Conservation (phyloP, 2,113 vertebrate species). For the Aleadryas rufinucha region DNA sequence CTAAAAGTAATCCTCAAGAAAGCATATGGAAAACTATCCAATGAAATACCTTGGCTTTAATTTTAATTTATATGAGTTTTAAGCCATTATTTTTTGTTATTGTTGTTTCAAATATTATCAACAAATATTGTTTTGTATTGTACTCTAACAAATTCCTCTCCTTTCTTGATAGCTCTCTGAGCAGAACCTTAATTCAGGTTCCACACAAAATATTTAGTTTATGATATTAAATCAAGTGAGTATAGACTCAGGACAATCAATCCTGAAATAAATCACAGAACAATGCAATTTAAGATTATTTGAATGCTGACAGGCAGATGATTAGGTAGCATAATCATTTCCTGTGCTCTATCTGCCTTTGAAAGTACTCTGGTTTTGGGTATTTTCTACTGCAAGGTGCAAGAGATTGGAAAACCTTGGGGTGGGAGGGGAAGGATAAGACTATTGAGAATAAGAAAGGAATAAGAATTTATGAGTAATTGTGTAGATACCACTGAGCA, state of each 20-base stretch:
- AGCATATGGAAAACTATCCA: slow-evolving; percentile 26
- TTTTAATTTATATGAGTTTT: slow-evolving; percentile 7
- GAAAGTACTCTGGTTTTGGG: slow-evolving; percentile 2
- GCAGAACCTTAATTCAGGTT: slow-evolving; percentile 46
- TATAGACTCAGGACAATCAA: slow-evolving; percentile 34
- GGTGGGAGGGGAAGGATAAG: not conserved
- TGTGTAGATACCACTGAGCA: not conserved
- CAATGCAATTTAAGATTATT: slow-evolving; percentile 70
- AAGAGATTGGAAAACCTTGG: not conserved
- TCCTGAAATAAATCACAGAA: slow-evolving; percentile 51
- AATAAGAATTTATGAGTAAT: not conserved
- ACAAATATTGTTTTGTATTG: not conserved
- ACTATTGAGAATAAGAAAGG: not conserved
- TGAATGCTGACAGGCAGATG: slow-evolving; percentile 54
- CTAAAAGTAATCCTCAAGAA: slow-evolving; percentile 27
- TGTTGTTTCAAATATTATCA: not conserved
- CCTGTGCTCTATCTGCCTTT: slow-evolving; percentile 6
- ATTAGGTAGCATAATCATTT: slow-evolving; percentile 55
- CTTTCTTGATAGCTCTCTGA: slow-evolving; percentile 11
- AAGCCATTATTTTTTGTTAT: not conserved
- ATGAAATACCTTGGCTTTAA: slow-evolving; percentile 14
- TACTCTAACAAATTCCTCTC: not conserved
- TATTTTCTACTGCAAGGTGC: not conserved
- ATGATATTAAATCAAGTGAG: slow-evolving; percentile 48
- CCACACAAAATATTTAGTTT: slow-evolving; percentile 11